Conservation (phyloP, 2,888 invertebrate species). For the Phytoseiulus persimilis region DNA sequence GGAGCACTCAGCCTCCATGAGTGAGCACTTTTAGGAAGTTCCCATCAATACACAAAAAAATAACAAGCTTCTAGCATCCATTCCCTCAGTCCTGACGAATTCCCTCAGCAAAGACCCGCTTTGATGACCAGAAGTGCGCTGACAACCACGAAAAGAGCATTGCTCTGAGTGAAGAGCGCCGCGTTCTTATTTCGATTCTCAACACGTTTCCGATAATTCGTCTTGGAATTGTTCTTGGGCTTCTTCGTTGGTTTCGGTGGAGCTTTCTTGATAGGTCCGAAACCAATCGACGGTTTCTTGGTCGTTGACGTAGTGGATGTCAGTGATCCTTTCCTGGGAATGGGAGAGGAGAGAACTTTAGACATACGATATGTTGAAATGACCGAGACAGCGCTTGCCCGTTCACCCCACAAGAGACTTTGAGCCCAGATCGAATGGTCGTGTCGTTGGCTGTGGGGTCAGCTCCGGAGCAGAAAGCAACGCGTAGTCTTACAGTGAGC, state of each 20-base stretch:
- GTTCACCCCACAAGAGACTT: background rate
- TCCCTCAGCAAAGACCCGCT: background rate
- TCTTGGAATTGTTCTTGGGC: background rate
- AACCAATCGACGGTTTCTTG: background rate
- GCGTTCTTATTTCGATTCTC: background rate
- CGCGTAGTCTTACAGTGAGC: background rate
- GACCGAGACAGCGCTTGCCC: background rate
- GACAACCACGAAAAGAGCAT: background rate
- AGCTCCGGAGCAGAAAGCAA: background rate
- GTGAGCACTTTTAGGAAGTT: background rate
- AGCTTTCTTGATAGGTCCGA: slow-evolving; percentile 28
- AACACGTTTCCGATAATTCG: slow-evolving; percentile 22
- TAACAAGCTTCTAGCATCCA: background rate
- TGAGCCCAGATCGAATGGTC: background rate
- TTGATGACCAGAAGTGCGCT: background rate
- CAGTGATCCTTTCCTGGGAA: slow-evolving; percentile 12
- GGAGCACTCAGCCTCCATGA: background rate
- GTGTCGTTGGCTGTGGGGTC: background rate
- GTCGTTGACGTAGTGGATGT: slow-evolving; percentile 31
- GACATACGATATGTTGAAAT: background rate
- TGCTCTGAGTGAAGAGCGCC: background rate
- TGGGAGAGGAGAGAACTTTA: background rate
- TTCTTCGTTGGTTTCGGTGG: slow-evolving; percentile 27
- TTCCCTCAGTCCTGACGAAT: background rate
- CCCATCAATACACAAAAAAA: no score